These are phyloP conservation scores for Telenomus remus DNA, from an alignment of 1,140 invertebrate species.

Conservation along the genomic window DNA sequence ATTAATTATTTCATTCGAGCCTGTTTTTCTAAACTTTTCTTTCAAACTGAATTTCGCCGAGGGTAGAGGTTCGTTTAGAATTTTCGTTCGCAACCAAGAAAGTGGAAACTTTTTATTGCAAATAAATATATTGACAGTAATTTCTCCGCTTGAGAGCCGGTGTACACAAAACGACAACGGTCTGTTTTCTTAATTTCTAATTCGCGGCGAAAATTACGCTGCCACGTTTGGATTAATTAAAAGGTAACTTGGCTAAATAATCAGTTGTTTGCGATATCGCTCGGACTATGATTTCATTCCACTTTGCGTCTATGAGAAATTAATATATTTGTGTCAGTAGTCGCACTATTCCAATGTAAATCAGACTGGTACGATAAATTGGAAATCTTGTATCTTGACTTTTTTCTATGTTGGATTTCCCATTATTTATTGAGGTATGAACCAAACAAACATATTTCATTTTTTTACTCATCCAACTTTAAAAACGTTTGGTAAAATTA, in stretches of 20 bases:
- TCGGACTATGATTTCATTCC: background rate
- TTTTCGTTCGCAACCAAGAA: no score
- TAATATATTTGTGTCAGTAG: constrained; percentile 24
- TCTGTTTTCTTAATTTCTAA: background rate
- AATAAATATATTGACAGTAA: no score
- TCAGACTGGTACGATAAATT: constrained; percentile 9
- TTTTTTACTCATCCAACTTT: no score
- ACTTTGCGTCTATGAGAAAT: background rate
- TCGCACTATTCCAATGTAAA: constrained; percentile 18
- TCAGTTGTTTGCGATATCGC: background rate
- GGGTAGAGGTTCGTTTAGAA: no score
- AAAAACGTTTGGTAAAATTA: background rate
- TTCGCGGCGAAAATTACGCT: background rate
- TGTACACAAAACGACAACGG: no score
- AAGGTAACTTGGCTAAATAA: background rate
- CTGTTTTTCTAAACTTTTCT: no score
- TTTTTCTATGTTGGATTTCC: constrained; percentile 3
- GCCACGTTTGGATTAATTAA: background rate
- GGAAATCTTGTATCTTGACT: constrained; percentile 4
- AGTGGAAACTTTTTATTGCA: no score
- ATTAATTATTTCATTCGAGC: no score
- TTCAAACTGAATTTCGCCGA: no score
- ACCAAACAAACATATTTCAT: no score
- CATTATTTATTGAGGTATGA: background rate
- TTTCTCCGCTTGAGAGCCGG: no score